These are phyloP conservation scores for Ciona savignyi DNA, from an alignment of 23 tunicate species.

Conservation along the genomic window DNA sequence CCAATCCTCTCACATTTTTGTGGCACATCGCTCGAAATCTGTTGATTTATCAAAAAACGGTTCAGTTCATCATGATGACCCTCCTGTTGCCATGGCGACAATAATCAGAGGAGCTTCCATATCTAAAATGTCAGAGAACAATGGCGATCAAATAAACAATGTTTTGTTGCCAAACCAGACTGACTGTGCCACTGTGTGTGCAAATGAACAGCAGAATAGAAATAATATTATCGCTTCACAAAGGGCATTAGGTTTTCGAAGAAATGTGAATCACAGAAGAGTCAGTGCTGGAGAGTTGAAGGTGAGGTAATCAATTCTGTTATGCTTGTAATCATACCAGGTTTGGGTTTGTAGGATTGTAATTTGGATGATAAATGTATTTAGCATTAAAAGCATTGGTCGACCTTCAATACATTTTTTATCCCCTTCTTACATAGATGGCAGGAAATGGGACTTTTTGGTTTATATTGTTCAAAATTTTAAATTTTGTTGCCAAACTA, in stretches of 20 bases:
- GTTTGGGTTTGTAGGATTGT: too few relatives aligned
- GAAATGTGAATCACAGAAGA: background rate
- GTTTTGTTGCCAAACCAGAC: background rate
- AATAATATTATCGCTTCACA: background rate
- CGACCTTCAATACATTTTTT: too few relatives aligned
- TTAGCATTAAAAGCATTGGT: too few relatives aligned
- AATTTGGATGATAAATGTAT: too few relatives aligned
- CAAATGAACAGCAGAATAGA: background rate
- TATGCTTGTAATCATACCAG: background rate
- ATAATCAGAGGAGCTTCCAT: constrained; percentile 8
- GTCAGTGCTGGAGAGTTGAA: background rate
- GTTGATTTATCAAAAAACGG: constrained; percentile 12
- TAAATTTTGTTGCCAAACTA: background rate
- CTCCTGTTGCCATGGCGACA: constrained; percentile 21
- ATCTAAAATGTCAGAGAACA: background rate
- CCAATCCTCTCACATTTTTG: background rate
- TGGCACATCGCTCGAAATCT: constrained; percentile 8
- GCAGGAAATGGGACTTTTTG: too few relatives aligned
- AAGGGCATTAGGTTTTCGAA: background rate
- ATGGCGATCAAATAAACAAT: background rate
- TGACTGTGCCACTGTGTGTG: background rate
- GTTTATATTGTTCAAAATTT: too few relatives aligned
- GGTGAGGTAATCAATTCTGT: background rate
- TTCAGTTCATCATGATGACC: constrained; percentile 2
- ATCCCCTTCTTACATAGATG: too few relatives aligned